Conservation (phyloP, 2,797 vertebrate species). For the Allochrocebus solatus region DNA sequence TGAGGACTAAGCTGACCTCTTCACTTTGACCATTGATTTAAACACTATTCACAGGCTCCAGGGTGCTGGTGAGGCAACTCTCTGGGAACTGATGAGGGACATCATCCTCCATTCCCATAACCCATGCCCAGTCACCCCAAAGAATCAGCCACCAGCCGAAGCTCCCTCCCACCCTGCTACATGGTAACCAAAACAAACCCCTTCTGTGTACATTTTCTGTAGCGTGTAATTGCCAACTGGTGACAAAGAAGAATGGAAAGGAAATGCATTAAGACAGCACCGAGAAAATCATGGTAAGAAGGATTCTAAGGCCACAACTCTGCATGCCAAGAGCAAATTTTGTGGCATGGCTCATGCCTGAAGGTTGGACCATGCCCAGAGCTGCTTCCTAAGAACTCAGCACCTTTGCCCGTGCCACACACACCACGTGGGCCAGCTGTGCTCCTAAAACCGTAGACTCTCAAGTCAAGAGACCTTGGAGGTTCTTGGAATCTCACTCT, state of each 20-base stretch:
- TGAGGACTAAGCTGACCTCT: conserved; percentile 53
- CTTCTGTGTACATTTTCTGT: conserved; percentile 73
- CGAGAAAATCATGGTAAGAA: conserved; percentile 9
- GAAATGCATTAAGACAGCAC: conserved; percentile 6
- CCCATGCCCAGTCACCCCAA: conserved; percentile 77
- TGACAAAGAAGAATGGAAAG: conserved; percentile 59
- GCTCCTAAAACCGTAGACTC: neutral
- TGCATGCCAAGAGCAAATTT: neutral
- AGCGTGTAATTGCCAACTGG: conserved; percentile 69
- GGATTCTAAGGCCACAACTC: neutral
- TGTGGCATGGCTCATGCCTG: neutral
- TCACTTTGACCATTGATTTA: conserved; percentile 66
- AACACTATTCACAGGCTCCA: conserved; percentile 62
- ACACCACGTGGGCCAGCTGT: neutral
- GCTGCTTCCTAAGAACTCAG: neutral
- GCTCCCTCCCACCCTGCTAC: conserved; percentile 47
- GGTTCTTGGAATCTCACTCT: neutral
- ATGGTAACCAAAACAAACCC: conserved; percentile 65
- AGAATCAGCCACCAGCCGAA: conserved; percentile 73
- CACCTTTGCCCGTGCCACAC: neutral
- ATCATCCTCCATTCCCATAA: conserved; percentile 71
- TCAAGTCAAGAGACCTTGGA: neutral
- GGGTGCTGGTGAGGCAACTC: neutral
- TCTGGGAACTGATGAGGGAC: conserved; percentile 52
- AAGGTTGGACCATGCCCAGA: neutral